Conservation (phyloP, 1,140 invertebrate species). For the Theocolax elegans region DNA sequence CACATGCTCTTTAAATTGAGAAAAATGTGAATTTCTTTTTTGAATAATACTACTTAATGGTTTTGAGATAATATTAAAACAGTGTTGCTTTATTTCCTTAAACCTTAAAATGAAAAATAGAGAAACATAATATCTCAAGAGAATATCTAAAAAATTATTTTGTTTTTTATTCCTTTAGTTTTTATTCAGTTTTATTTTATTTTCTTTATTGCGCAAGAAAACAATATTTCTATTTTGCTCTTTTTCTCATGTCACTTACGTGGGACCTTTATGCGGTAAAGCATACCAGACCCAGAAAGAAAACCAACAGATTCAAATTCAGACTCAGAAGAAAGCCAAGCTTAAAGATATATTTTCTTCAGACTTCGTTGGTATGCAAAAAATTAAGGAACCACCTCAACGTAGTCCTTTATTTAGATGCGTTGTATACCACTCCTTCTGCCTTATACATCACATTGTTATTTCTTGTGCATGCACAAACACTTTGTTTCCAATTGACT, state of each 20-base stretch:
- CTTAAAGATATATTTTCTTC: slow-evolving; percentile 81
- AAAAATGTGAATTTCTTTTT: too few relatives aligned
- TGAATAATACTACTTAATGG: too few relatives aligned
- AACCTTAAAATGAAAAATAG: too few relatives aligned
- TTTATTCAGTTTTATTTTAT: slow-evolving; percentile 40
- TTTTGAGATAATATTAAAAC: too few relatives aligned
- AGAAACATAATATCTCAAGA: too few relatives aligned
- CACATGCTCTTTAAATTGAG: too few relatives aligned
- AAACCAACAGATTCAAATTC: slow-evolving; percentile 48
- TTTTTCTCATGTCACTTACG: slow-evolving; percentile 58
- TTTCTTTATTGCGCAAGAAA: slow-evolving; percentile 37
- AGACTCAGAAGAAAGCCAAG: slow-evolving; percentile 80
- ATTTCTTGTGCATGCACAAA: slow-evolving; percentile 36
- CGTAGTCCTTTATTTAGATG: slow-evolving; percentile 50
- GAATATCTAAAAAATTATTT: too few relatives aligned
- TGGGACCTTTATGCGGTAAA: slow-evolving; percentile 65
- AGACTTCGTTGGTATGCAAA: slow-evolving; percentile 75
- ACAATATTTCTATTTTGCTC: slow-evolving; percentile 27
- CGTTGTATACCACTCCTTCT: slow-evolving; percentile 17
- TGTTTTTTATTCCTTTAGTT: too few relatives aligned
- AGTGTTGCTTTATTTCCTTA: too few relatives aligned
- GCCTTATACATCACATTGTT: slow-evolving; percentile 40
- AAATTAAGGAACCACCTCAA: slow-evolving; percentile 41
- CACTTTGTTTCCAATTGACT: slow-evolving; percentile 37
- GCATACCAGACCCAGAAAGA: slow-evolving; percentile 76